Evolutionary conservation across 2,888 invertebrate species (phyloP), one percentile per base, ranked within the genome.

Genomic region (Electrophaes corylata): DNA sequence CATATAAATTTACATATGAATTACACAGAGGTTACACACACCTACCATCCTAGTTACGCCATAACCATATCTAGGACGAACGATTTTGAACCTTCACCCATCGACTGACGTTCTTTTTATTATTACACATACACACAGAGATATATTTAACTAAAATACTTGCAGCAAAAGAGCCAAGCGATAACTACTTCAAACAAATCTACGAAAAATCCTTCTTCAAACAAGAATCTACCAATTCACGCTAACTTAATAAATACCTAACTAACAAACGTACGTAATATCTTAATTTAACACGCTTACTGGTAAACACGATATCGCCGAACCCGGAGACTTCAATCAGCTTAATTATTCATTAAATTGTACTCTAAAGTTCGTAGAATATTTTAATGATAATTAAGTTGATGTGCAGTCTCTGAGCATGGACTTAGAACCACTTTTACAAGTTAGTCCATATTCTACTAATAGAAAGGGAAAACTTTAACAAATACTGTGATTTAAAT

Each of bases 391-490:
- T 2, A 1, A 14, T 29, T 44, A 16, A 20, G 12, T 8, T 43
- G 26, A 39, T 18, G 31, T n/a, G n/a, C n/a, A n/a, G n/a, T 35
- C 39, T 50, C 44, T 35, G 35, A 35, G 8, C 14, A 16, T 35
- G 35, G 35, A 35, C 14, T 0, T 14, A 35, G 16, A n/a, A n/a
- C n/a, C 16, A 1, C 10, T 16, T 16, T 39, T 51, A 51, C 57
- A 43, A 62, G 67, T 65, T 64, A 52, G 45, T 58, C 64, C 54
- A 55, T 59, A 59, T 64, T 65, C 60, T 64, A 49, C 47, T 14
- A 18, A 48, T 57, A 46, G 55, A 65, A 64, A 65, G 64, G 60
- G 67, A 51, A 61, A 67, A 67, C 64, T 45, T 37, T 52, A 54
- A 57, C 23, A 49, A 12, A 46, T 52, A 66, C 48, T 33, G 47